Evolutionary conservation across 2,113 vertebrate species (phyloP).

Genomic region (Psophia crepitans): DNA sequence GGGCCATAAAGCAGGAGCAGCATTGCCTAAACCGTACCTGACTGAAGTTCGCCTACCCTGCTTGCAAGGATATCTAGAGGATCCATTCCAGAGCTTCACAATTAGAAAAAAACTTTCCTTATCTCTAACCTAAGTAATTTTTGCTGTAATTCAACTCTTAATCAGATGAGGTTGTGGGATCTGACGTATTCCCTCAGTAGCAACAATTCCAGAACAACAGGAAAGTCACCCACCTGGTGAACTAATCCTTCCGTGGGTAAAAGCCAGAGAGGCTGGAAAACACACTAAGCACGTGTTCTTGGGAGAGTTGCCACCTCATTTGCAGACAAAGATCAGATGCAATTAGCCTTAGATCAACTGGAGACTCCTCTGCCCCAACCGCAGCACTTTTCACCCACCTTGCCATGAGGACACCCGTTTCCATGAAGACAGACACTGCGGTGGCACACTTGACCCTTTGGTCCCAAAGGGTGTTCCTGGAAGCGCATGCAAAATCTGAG

Average conservation of each 20-base stretch:
- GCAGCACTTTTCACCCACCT: not conserved
- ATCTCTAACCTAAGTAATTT: not conserved
- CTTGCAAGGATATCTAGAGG: not conserved
- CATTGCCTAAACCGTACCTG: not conserved
- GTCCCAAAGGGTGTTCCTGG: not conserved
- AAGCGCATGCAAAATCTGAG: not conserved
- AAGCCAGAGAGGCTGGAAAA: slow-evolving; percentile 44
- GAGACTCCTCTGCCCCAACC: not conserved
- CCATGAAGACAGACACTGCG: not conserved
- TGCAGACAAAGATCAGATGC: slow-evolving; percentile 25
- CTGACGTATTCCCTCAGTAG: slow-evolving; percentile 10
- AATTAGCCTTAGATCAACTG: slow-evolving; percentile 6
- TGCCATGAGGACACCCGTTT: fast-evolving
- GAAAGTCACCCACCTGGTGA: slow-evolving; percentile 33
- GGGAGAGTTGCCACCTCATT: slow-evolving; percentile 34
- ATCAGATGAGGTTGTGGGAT: slow-evolving; percentile 23
- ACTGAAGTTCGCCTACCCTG: not conserved
- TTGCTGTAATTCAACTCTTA: not conserved
- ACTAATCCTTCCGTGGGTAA: slow-evolving; percentile 29
- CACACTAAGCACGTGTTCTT: slow-evolving; percentile 12
- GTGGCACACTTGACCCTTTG: not conserved
- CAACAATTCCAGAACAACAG: slow-evolving; percentile 51
- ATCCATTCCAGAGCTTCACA: not conserved
- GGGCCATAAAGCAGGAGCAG: not conserved
- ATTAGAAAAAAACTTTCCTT: not conserved